Evolutionary conservation across 1,140 invertebrate species (phyloP).

Genomic region (Drosophila serrata): DNA sequence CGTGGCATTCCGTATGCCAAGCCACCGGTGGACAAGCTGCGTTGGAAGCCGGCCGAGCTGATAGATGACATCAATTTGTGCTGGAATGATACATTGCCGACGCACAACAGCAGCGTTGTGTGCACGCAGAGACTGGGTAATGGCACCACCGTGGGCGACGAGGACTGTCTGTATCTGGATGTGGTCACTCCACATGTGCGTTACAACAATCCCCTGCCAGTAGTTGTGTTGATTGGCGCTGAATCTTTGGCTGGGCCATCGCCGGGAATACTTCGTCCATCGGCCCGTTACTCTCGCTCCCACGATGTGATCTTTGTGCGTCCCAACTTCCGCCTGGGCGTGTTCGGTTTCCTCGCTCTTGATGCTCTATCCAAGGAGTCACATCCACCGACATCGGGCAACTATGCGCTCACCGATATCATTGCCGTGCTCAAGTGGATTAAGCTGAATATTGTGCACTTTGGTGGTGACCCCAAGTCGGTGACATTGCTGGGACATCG

Average conservation of each 20-base stretch:
- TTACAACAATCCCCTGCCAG: constrained; percentile 91
- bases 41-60: constrained; percentile 91
- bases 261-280: constrained; percentile 88
- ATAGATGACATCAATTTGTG: constrained; percentile 90
- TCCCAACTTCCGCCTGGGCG: constrained; percentile 92
- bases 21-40: constrained; percentile 89
- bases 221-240: constrained; percentile 93
- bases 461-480: constrained; percentile 91
- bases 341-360: constrained; percentile 92
- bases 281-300: constrained; percentile 89
- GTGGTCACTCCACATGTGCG: constrained; percentile 91
- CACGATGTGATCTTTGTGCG: constrained; percentile 93
- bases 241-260: constrained; percentile 91
- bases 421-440: constrained; percentile 92
- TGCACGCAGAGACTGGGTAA: constrained; percentile 90
- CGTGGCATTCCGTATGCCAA: constrained; percentile 94
- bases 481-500: constrained; percentile 93
- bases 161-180: constrained; percentile 93
- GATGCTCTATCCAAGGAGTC: constrained; percentile 89
- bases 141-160: constrained; percentile 88
- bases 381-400: constrained; percentile 92
- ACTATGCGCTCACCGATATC: constrained; percentile 94
- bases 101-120: constrained; percentile 88
- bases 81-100: constrained; percentile 91
- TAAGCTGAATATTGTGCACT: constrained; percentile 91